Percentiles rank a stretch among this genome's conserved stretches.
Evolutionary conservation across 2,888 invertebrate species (phyloP).

Genomic region (Pristionchus arcanus): DNA sequence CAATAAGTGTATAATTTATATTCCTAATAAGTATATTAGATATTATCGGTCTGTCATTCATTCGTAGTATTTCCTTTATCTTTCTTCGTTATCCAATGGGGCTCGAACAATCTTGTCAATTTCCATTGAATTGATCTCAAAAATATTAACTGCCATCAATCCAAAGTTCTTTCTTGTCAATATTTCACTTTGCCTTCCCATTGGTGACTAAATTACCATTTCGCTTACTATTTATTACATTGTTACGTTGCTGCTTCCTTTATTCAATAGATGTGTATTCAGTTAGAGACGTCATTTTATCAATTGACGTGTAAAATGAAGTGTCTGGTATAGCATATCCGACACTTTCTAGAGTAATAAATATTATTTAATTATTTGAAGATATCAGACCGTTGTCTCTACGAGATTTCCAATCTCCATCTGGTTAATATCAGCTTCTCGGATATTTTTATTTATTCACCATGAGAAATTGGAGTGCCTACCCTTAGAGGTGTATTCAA

Average conservation of each 20-base stretch:
- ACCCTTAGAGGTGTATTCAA: no score
- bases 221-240: constrained; percentile 6
- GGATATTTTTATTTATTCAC: no score
- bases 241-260: constrained; percentile 24
- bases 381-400: no score
- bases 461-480: no score
- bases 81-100: neutral
- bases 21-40: neutral
- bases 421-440: no score
- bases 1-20: neutral
- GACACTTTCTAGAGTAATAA: neutral
- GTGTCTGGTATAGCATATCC: neutral
- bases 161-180: neutral
- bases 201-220: neutral
- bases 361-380: neutral
- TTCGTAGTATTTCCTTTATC: neutral
- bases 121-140: constrained; percentile 11
- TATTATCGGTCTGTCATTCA: neutral
- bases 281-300: neutral
- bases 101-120: neutral
- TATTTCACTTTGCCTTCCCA: neutral
- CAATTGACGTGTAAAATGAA: neutral
- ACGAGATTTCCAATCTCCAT: no score
- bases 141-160: neutral
- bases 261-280: constrained; percentile 5